Conservation (phyloP, 1,140 invertebrate species). For the Carposina sasakii region DNA sequence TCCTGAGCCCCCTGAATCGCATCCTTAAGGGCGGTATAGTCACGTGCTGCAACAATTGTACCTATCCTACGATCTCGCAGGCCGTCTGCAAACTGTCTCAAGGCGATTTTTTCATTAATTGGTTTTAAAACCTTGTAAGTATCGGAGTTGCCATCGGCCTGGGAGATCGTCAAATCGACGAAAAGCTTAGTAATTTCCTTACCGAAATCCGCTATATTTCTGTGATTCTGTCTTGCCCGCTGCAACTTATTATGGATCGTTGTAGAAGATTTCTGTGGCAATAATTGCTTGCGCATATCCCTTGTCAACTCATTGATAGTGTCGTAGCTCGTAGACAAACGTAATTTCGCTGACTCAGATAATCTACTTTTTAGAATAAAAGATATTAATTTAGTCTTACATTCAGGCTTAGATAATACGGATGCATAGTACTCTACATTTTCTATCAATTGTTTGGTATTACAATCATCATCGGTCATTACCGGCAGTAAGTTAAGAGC, state of each 20-base stretch:
- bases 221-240: conserved; percentile 9
- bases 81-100: conserved; percentile 15
- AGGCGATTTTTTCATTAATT: conserved; percentile 10
- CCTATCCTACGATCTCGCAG: conserved; percentile 15
- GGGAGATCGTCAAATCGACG: conserved; percentile 13
- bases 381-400: too few relatives aligned
- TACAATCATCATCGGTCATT: too few relatives aligned
- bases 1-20: conserved; percentile 17
- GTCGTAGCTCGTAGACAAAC: too few relatives aligned
- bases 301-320: conserved; percentile 7
- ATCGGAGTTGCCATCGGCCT: conserved; percentile 8
- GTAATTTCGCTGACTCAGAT: too few relatives aligned
- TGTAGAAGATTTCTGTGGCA: conserved; percentile 12
- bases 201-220: conserved; percentile 12
- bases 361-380: too few relatives aligned
- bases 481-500: too few relatives aligned
- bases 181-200: conserved; percentile 13
- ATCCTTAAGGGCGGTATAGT: conserved; percentile 10
- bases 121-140: conserved; percentile 13
- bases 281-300: conserved; percentile 12
- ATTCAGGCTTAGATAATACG: too few relatives aligned
- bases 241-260: conserved; percentile 16
- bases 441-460: too few relatives aligned
- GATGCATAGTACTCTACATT: too few relatives aligned
- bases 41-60: conserved; percentile 19